phyloP scores from a whole-genome alignment of 2,113 vertebrate genomes.

The Symphodus melops region DNA sequence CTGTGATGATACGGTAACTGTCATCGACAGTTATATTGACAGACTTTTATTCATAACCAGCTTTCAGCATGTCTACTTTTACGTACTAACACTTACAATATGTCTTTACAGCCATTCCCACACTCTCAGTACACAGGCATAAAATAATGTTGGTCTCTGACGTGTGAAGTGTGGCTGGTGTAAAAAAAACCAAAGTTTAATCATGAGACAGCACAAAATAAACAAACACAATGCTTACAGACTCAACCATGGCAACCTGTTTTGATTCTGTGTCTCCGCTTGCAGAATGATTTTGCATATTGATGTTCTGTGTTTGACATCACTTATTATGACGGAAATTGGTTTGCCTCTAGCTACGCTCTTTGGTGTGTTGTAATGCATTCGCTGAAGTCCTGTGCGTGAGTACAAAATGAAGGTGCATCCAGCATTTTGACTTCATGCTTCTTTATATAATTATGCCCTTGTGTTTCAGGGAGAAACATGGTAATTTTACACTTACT shows the following conservation, averaged over 20 bases:
- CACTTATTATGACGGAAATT: not conserved
- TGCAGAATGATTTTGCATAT: conserved; percentile 5
- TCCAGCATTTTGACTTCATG: not conserved
- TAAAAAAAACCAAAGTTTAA: not conserved
- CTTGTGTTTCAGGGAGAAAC: too few species aligned
- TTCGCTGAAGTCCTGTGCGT: not conserved
- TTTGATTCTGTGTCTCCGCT: not conserved
- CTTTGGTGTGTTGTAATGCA: not conserved
- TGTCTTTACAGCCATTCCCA: conserved; percentile 12
- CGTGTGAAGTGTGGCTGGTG: conserved; percentile 30
- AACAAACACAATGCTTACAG: conserved; percentile 25
- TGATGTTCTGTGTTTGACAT: not conserved
- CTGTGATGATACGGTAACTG: conserved; percentile 24
- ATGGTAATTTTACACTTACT: too few species aligned
- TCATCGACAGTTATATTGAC: conserved; percentile 16
- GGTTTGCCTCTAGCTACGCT: not conserved
- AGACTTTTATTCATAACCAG: conserved; percentile 26
- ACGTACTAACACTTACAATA: conserved; percentile 49
- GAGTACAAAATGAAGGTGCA: not conserved
- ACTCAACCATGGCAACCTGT: conserved; percentile 18
- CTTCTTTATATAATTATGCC: not conserved
- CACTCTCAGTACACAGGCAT: conserved; percentile 29
- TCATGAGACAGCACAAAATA: conserved; percentile 7
- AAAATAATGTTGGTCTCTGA: conserved; percentile 6
- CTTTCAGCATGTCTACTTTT: conserved; percentile 42